Percentiles rank a stretch among this genome's conserved stretches.
phyloP scores from a whole-genome alignment of 2,888 invertebrate species.

The Melanostoma mellinum region DNA sequence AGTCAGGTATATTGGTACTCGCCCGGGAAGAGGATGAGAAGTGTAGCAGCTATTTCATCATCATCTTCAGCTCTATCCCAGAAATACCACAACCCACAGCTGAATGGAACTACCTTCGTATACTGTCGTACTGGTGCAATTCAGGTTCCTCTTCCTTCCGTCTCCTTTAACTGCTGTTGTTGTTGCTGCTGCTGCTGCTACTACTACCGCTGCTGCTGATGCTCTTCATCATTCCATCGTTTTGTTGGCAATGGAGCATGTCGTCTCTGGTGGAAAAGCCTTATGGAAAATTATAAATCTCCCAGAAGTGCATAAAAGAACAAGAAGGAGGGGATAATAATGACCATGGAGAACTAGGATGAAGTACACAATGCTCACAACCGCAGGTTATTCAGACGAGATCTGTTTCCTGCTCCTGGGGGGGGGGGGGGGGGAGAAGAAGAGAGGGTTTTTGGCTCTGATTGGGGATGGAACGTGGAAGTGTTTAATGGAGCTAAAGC shows the following conservation, averaged over 20 bases:
- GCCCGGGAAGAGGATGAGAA: conserved; percentile 8
- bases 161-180: conserved; percentile 3
- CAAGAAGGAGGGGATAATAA: conserved; percentile 42
- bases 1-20: conserved; percentile 5
- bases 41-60: conserved; percentile 62
- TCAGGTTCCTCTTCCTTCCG: conserved; percentile 17
- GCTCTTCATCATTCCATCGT: conserved; percentile 28
- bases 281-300: conserved; percentile 71
- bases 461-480: conserved; percentile 34
- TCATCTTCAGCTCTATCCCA: conserved; percentile 52
- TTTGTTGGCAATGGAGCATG: conserved; percentile 58
- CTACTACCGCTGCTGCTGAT: not conserved
- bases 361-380: conserved; percentile 31
- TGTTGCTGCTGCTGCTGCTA: conserved; percentile 10
- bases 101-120: conserved; percentile 38
- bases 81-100: conserved; percentile 29
- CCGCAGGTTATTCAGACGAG: conserved; percentile 62
- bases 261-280: conserved; percentile 55
- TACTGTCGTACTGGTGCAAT: conserved; percentile 8
- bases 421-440: not conserved
- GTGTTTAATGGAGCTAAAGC: conserved; percentile 68
- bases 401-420: conserved; percentile 26
- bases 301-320: conserved; percentile 68
- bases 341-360: conserved; percentile 23
- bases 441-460: conserved; percentile 24